Evolutionary conservation across 1,140 invertebrate species (phyloP).

Genomic region (Linepithema humile): DNA sequence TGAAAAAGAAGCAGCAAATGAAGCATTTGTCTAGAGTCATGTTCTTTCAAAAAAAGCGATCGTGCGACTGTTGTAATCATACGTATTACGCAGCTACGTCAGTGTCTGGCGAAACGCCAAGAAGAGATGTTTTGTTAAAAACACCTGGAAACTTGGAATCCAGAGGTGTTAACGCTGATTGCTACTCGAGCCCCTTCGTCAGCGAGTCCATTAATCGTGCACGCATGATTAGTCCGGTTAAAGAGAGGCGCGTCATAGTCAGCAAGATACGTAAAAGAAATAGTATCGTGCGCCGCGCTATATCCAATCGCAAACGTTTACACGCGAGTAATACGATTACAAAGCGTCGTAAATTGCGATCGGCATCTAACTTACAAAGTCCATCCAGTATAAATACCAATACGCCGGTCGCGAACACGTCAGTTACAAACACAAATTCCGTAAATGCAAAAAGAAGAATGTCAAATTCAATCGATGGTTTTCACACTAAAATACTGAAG

Average conservation of each 20-base stretch:
- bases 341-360: neutral
- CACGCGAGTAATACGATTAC: neutral
- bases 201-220: constrained; percentile 40
- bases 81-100: constrained; percentile 20
- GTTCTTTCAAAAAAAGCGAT: constrained; percentile 59
- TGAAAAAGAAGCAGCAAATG: too few relatives aligned
- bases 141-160: constrained; percentile 4
- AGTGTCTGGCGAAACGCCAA: constrained; percentile 51
- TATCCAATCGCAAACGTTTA: constrained; percentile 47
- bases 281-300: constrained; percentile 64
- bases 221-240: constrained; percentile 59
- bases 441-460: neutral
- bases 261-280: constrained; percentile 66
- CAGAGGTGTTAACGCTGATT: neutral
- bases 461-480: constrained; percentile 57
- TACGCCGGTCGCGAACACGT: constrained; percentile 36
- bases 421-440: neutral
- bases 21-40: constrained; percentile 55
- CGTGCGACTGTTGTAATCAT: neutral
- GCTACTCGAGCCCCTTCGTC: neutral
- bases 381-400: constrained; percentile 57
- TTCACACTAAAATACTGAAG: constrained; percentile 21
- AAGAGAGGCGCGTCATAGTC: constrained; percentile 63
- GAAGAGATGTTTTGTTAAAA: constrained; percentile 7
- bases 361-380: constrained; percentile 59